Percentiles rank a stretch among this genome's conserved stretches.
Evolutionary conservation across 2,113 vertebrate genomes (phyloP).

Genomic region (Rhinichthys klamathensis): DNA sequence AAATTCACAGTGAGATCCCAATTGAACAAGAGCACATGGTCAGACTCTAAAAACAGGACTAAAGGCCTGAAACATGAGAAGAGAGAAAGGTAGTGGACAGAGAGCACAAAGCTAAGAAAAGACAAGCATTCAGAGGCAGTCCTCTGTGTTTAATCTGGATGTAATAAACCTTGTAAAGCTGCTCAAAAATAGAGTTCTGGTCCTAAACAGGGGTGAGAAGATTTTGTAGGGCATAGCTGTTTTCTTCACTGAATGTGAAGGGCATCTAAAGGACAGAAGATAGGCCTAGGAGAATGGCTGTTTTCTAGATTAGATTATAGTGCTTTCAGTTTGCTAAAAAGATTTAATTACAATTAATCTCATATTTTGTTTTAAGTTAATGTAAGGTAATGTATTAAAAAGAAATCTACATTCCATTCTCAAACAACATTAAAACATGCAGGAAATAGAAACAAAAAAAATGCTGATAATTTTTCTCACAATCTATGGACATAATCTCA

Average conservation of each 20-base stretch:
- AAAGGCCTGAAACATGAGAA: conserved; percentile 14
- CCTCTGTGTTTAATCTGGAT: conserved; percentile 11
- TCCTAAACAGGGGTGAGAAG: conserved; percentile 22
- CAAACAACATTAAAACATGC: not conserved
- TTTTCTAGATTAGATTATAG: not conserved
- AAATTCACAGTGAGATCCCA: conserved; percentile 30
- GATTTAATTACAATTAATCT: not conserved
- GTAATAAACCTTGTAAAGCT: not conserved
- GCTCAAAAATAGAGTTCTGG: conserved; percentile 48
- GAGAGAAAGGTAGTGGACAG: conserved; percentile 6
- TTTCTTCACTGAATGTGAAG: not conserved
- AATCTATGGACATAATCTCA: not conserved
- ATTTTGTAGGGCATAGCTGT: not conserved
- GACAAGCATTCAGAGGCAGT: conserved; percentile 17
- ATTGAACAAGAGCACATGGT: conserved; percentile 1
- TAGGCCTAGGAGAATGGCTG: not conserved
- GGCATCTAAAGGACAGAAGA: not conserved
- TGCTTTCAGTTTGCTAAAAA: not conserved
- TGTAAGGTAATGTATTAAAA: not conserved
- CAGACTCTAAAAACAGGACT: conserved; percentile 31
- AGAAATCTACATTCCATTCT: not conserved
- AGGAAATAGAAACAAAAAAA: not conserved
- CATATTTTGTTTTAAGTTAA: not conserved
- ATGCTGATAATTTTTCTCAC: not conserved
- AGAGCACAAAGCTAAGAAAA: conserved; percentile 14